These are phyloP conservation scores for Metallyticus violacea DNA, from an alignment of 2,888 invertebrate genomes.

Conservation along the genomic window DNA sequence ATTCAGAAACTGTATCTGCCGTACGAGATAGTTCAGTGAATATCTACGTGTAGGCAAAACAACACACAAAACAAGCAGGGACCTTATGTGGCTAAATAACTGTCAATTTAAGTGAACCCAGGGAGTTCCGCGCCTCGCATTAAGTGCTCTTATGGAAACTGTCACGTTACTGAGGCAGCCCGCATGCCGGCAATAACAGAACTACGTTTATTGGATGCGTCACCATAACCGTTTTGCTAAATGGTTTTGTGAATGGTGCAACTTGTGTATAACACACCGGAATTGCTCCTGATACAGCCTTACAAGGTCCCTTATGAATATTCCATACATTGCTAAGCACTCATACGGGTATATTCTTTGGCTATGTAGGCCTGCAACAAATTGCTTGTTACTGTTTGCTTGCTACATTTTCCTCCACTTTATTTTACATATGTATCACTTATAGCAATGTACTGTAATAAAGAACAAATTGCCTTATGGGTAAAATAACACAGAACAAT, in stretches of 20 bases:
- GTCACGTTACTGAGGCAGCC: neutral
- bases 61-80: no score
- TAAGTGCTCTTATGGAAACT: neutral
- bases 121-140: neutral
- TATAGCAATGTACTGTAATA: no score
- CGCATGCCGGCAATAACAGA: neutral
- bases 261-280: neutral
- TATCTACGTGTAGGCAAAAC: no score
- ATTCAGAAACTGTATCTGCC: no score
- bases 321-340: neutral
- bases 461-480: no score
- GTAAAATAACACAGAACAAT: no score
- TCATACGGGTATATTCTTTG: neutral
- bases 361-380: neutral
- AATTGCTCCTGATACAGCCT: neutral
- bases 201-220: neutral
- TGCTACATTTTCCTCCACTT: neutral
- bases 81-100: no score
- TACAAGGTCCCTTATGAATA: neutral
- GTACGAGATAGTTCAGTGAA: no score
- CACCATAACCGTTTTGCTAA: neutral
- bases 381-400: neutral
- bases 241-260: neutral
- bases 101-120: no score
- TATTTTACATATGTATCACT: no score